Evolutionary conservation across 1,140 invertebrate genomes (phyloP).

Genomic region (Nylanderia fulva): DNA sequence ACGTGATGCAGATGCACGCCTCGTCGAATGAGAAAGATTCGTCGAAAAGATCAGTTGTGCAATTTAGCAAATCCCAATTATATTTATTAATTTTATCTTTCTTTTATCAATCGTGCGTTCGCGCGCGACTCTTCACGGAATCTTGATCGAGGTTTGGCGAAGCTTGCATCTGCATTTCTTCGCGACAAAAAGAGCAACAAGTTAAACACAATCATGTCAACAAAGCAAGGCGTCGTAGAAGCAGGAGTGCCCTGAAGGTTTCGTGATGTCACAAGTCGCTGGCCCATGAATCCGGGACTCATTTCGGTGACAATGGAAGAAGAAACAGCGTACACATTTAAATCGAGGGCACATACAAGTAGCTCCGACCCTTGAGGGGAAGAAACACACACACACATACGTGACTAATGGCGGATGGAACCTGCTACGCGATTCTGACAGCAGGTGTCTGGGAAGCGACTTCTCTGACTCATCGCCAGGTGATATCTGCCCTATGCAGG

Average conservation of each 20-base stretch:
- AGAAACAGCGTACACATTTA: slow-evolving; percentile 31
- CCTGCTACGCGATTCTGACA: slow-evolving; percentile 75
- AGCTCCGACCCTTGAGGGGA: slow-evolving; percentile 41
- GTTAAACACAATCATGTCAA: not conserved
- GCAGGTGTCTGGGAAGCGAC: slow-evolving; percentile 78
- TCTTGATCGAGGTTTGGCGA: not conserved
- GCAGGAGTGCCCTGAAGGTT: slow-evolving; percentile 57
- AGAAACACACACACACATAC: slow-evolving; percentile 22
- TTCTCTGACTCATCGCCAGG: slow-evolving; percentile 81
- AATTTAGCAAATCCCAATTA: not conserved
- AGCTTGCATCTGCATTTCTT: not conserved
- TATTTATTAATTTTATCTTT: not conserved
- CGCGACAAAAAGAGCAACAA: not conserved
- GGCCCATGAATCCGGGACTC: slow-evolving; percentile 80
- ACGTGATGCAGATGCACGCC: slow-evolving; percentile 69
- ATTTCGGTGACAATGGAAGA: slow-evolving; percentile 76
- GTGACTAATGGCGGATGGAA: slow-evolving; percentile 75
- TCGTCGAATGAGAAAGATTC: slow-evolving; percentile 10
- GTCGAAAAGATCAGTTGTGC: not conserved
- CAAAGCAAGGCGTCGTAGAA: slow-evolving; percentile 29
- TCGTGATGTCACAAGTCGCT: slow-evolving; percentile 74
- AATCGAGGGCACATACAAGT: not conserved
- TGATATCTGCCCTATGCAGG: slow-evolving; percentile 66
- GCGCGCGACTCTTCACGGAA: not conserved
- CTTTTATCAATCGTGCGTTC: not conserved